phyloP scores from a whole-genome alignment of 30 jellyfish, hydroid and myxozoan genomes.

The Aurelia aurita region DNA sequence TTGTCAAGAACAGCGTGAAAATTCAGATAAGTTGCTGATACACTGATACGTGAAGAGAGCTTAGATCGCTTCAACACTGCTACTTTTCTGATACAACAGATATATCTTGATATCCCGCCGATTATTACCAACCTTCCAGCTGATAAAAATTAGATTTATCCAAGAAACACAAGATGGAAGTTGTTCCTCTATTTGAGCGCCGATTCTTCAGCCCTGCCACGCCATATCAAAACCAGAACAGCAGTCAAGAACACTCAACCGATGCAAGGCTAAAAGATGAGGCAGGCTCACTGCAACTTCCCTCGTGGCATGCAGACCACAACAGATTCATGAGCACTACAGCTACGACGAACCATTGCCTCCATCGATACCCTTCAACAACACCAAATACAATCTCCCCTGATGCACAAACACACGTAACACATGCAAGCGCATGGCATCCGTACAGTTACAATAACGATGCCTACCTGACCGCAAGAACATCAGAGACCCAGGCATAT shows the following conservation, averaged over 20 bases:
- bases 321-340: slow-evolving; percentile 31
- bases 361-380: slow-evolving; percentile 46
- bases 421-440: slow-evolving; percentile 51
- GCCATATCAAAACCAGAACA: slow-evolving; percentile 27
- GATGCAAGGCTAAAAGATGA: slow-evolving; percentile 40
- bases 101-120: too few relatives aligned
- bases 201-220: slow-evolving; percentile 54
- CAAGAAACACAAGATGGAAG: slow-evolving; percentile 49
- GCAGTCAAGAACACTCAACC: background rate
- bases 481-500: slow-evolving; percentile 33
- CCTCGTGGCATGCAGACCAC: slow-evolving; percentile 58
- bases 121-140: background rate
- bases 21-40: slow-evolving; percentile 9
- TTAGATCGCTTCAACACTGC: too few relatives aligned
- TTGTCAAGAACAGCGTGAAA: too few relatives aligned
- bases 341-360: slow-evolving; percentile 37
- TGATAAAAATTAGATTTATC: background rate
- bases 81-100: too few relatives aligned
- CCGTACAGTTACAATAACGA: slow-evolving; percentile 57
- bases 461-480: slow-evolving; percentile 40
- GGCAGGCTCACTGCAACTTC: slow-evolving; percentile 27
- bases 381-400: slow-evolving; percentile 15
- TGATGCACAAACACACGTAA: background rate
- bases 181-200: slow-evolving; percentile 50
- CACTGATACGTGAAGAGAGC: too few relatives aligned